These are phyloP conservation scores for Tanytarsus gracilentus DNA, from an alignment of 2,888 invertebrate species.

Conservation along the genomic window DNA sequence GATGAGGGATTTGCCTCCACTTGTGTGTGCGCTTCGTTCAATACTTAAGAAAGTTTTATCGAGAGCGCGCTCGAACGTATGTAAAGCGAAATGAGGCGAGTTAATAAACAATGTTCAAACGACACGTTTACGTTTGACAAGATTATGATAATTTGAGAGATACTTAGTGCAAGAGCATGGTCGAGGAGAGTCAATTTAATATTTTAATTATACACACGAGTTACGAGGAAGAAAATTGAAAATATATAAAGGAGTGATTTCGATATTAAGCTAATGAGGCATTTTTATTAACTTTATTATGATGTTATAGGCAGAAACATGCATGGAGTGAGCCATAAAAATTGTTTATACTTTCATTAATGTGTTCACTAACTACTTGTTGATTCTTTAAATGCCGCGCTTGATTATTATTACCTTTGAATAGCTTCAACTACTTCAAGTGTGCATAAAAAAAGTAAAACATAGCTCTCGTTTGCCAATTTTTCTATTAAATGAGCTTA, in stretches of 20 bases:
- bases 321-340: neutral
- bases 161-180: slow-evolving; percentile 19
- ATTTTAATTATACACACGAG: slow-evolving; percentile 21
- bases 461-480: neutral
- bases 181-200: slow-evolving; percentile 14
- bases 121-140: slow-evolving; percentile 27
- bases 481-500: neutral
- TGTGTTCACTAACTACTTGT: slow-evolving; percentile 5
- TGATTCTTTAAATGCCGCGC: slow-evolving; percentile 14
- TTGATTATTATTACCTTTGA: neutral
- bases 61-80: neutral
- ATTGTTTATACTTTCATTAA: slow-evolving; percentile 6
- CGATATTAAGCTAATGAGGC: neutral
- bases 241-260: neutral
- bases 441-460: neutral
- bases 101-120: slow-evolving; percentile 25
- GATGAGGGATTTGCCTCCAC: too few relatives aligned
- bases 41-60: neutral
- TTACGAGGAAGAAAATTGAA: neutral
- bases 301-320: slow-evolving; percentile 4
- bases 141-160: slow-evolving; percentile 28
- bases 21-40: too few relatives aligned
- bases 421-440: neutral
- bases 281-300: slow-evolving; percentile 12
- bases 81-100: slow-evolving; percentile 18